A percentile compares a stretch with the other conserved stretches of the same genome.
Evolutionary conservation across 1,140 invertebrate genomes (phyloP).

Genomic region (Heterodera schachtii): DNA sequence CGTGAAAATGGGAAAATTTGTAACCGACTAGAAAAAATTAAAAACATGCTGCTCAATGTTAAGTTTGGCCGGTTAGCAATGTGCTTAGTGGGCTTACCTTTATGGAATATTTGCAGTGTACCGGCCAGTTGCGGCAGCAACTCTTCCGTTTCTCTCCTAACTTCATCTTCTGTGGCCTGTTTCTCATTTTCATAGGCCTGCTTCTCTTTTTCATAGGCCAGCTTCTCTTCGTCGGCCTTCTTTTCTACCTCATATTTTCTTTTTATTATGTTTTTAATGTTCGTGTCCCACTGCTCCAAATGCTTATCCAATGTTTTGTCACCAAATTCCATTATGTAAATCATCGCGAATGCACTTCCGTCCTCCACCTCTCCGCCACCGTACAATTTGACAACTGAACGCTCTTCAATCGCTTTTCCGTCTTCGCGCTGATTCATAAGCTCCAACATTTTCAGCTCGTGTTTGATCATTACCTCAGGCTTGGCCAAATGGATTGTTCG

Average conservation of each 20-base stretch:
- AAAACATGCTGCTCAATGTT: no score
- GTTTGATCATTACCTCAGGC: not conserved
- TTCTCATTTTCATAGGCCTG: no score
- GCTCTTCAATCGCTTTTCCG: not conserved
- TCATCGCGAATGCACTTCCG: not conserved
- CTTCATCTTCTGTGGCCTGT: not conserved
- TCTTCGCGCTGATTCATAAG: not conserved
- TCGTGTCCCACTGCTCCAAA: not conserved
- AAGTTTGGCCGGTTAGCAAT: no score
- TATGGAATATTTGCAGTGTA: not conserved
- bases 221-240: no score
- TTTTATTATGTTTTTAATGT: no score
- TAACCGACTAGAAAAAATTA: no score
- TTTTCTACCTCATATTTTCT: not conserved
- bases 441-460: not conserved
- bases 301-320: conserved; percentile 2
- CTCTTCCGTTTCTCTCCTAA: not conserved
- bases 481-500: conserved; percentile 2
- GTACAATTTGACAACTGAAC: not conserved
- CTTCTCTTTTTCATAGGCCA: no score
- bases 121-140: not conserved
- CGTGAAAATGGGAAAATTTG: no score
- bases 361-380: not conserved
- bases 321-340: conserved; percentile 5
- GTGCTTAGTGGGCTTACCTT: not conserved